These are phyloP conservation scores for Stomatorhinus walkeri DNA, from an alignment of 2,797 vertebrate genomes.

Conservation along the genomic window DNA sequence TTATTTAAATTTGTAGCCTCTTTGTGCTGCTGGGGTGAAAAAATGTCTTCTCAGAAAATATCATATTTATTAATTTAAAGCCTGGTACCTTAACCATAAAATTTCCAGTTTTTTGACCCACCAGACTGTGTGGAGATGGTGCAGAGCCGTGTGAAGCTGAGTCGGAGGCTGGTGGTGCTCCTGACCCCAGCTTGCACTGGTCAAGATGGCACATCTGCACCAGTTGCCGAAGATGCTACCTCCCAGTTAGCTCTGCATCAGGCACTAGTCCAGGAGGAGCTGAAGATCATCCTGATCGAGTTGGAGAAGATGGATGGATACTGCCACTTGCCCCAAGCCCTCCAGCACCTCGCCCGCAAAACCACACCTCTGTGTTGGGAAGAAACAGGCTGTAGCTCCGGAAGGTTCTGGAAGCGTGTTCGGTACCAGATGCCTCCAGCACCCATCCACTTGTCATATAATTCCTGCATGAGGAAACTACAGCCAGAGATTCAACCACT, in stretches of 20 bases:
- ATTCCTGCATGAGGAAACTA: background rate
- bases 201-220: background rate
- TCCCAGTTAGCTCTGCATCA: conserved; percentile 72
- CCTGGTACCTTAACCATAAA: background rate
- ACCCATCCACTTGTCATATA: background rate
- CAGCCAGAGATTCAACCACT: background rate
- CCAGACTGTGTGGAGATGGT: conserved; percentile 53
- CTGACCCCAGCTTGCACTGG: conserved; percentile 44
- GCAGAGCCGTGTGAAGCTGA: conserved; percentile 61
- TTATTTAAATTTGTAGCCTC: background rate
- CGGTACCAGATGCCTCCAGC: conserved; percentile 68
- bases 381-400: conserved; percentile 39
- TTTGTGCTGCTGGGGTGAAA: background rate
- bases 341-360: conserved; percentile 64
- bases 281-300: conserved; percentile 74
- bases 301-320: conserved; percentile 52
- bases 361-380: conserved; percentile 69
- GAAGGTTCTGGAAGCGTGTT: conserved; percentile 72
- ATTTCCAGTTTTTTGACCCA: background rate
- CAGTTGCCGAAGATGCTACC: conserved; percentile 52
- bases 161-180: conserved; percentile 69
- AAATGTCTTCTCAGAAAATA: background rate
- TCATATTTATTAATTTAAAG: background rate
- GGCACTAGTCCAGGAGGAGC: conserved; percentile 59
- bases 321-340: conserved; percentile 52